Base-by-base conservation (phyloP, 2,797 vertebrate genomes). In the Erethizon dorsatum region DNA sequence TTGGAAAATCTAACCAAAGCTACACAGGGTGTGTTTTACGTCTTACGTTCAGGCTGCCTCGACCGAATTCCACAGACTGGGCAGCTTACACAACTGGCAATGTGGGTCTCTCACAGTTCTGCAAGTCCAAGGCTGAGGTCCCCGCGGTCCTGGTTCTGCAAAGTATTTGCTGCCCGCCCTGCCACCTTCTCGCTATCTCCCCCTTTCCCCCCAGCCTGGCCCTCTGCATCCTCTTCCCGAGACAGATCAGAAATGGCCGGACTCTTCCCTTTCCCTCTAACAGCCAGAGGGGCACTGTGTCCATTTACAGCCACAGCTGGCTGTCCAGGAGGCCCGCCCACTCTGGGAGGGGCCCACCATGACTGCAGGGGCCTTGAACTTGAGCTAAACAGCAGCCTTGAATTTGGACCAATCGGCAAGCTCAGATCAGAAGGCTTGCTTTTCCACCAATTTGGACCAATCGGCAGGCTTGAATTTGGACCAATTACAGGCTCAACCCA, bases 21-120 rank as follows among this genome's bases (percentile, higher is more conserved):
- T 0, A 61, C 0, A 6, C 0, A 7, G 82, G 73, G 73, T 5
- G 0, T 33, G 28, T 15, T 86, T 73, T 17, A 18, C 5, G n/a
- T 13, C 37, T 52, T 50, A 26, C 2, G 22, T 52, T 67, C 13
- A 7, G 9, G 63, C 52, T 9, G 45, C 57, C 52, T 2, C 15
- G 10, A 50, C 45, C 13, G 28, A 57, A 61, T 6, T 9, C 63
- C 50, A n/a, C 10, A 11, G 57, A 52, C 33, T 9, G 31, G 45
- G 20, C 26, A 84, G 45, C 24, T 63, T 41, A 7, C 18, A 45
- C 33, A 22, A 28, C 3, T 47, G 33, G 61, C 10, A 14, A 1
- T 13, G 10, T n/a, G 65, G 57, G 61, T 73, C 88, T 75, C 85
- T 90, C 75, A 50, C 8, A 18, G 37, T 41, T 56, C 83, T 11